Percentiles rank a stretch among this genome's conserved stretches.
Conservation (phyloP, 1,140 invertebrate species). For the Rhynchophorus ferrugineus region DNA sequence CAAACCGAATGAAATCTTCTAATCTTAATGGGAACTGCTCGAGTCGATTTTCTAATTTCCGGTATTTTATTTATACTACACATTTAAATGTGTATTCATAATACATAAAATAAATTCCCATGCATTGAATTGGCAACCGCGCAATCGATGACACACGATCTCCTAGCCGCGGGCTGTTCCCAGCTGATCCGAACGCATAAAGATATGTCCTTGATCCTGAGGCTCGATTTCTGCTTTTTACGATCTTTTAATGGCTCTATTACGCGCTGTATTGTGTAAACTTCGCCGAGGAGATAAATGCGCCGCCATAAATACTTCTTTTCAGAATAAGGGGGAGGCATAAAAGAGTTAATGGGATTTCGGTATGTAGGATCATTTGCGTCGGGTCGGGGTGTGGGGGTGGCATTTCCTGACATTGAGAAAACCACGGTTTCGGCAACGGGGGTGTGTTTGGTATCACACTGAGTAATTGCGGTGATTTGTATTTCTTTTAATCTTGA, state of each 20-base stretch:
- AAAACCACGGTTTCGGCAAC: too few species aligned
- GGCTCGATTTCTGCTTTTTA: conserved; percentile 7
- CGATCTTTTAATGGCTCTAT: conserved; percentile 5
- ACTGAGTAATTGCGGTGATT: too few species aligned
- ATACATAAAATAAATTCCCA: too few species aligned
- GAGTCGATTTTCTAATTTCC: too few species aligned
- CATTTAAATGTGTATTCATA: too few species aligned
- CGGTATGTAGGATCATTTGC: neutral
- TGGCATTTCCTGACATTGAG: too few species aligned
- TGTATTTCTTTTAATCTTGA: too few species aligned
- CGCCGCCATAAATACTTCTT: neutral
- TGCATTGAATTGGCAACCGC: neutral
- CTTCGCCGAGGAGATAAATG: conserved; percentile 2
- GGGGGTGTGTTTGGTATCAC: too few species aligned
- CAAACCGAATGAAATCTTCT: too few species aligned
- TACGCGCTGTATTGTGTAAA: conserved; percentile 2
- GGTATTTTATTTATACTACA: too few species aligned
- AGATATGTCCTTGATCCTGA: conserved; percentile 6
- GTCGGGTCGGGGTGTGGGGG: too few species aligned
- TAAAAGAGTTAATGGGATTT: neutral
- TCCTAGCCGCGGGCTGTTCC: conserved; percentile 2
- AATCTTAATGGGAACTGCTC: too few species aligned
- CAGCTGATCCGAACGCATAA: conserved; percentile 4
- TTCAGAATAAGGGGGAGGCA: neutral
- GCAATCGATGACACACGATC: conserved; percentile 3